These are phyloP conservation scores for Microtus oregoni DNA, from an alignment of 2,113 vertebrate species.

Conservation along the genomic window DNA sequence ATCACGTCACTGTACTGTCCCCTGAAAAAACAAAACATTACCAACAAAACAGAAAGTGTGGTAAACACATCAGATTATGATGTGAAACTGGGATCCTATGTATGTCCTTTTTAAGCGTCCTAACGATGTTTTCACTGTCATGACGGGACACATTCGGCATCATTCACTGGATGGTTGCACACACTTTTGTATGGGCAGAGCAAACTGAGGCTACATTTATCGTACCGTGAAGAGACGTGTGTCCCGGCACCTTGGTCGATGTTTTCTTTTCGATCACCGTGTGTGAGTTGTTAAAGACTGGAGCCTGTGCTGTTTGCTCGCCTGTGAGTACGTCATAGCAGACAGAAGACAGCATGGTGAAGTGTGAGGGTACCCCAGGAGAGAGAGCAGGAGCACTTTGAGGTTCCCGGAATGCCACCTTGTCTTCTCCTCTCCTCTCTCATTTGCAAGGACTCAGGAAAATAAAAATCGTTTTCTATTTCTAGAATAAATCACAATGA, in stretches of 20 bases:
- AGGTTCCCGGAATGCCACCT: not conserved
- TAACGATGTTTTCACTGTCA: slow-evolving; percentile 56
- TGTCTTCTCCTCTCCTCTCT: not conserved
- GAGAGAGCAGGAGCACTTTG: slow-evolving; percentile 23
- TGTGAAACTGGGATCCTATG: slow-evolving; percentile 75
- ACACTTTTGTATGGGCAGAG: slow-evolving; percentile 73
- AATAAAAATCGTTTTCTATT: slow-evolving; percentile 78
- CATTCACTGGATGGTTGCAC: slow-evolving; percentile 55
- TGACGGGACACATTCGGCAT: slow-evolving; percentile 48
- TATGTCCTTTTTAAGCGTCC: slow-evolving; percentile 67
- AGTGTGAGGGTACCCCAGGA: slow-evolving; percentile 41
- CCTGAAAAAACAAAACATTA: slow-evolving; percentile 43
- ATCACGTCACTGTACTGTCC: slow-evolving; percentile 67
- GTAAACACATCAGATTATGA: slow-evolving; percentile 55
- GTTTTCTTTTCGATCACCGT: slow-evolving; percentile 56
- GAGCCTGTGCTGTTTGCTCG: not conserved
- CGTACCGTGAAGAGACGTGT: slow-evolving; percentile 35
- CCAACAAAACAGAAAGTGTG: slow-evolving; percentile 63
- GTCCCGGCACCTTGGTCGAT: slow-evolving; percentile 25
- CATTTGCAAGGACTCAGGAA: slow-evolving; percentile 81
- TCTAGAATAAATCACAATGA: slow-evolving; percentile 68
- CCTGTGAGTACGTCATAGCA: not conserved
- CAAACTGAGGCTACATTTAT: slow-evolving; percentile 65
- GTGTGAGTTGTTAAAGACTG: slow-evolving; percentile 44
- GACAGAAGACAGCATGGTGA: not conserved